Evolutionary conservation across 2,888 invertebrate genomes (phyloP), one percentile per base, ranked within the genome.

Genomic region (Nemotelus nigrinus): DNA sequence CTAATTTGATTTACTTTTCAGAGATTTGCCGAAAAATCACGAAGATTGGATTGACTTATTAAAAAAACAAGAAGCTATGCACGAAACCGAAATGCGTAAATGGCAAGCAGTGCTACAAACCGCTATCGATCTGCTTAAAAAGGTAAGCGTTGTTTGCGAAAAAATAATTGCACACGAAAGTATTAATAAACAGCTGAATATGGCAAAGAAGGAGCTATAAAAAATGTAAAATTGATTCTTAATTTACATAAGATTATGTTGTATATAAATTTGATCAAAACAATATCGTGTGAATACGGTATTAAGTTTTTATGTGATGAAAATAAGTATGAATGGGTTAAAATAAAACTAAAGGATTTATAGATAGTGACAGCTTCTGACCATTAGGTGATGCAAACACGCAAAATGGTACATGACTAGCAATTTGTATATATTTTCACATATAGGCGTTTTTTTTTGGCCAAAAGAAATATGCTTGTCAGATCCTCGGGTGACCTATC

Each of bases 11-110:
- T 55, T 75, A 25, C 44, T n/a, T 39, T 65, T 47, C 82, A 93
- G 93, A 83, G 89, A 91, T 84, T 90, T 92, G 78, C 94, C 94
- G 47, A 91, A 91, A 83, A 90, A 92, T 82, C 92, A 93, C 85
- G 93, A 95, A 83, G 94, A 95, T 85, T 96, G 96, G 96, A 89
- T 94, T 78, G 89, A 91, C 81, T 87, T 95, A 80, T 87, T 96
- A 82, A 93, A 93, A 84, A 92, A 93, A 81, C 96, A 96, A 88
- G 92, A 95, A 86, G 89, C 90, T 77, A 89, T 95, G 65, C 96
- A 96, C 87, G 91, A 93, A 79, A 90, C 92, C 48, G 95, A 96
- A 89, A 90, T 96, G 86, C 91, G 91, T 80, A 93, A 93, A 83
- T 97, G 96, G 96, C 91, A 94, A 82, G 89, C 89, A 83, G 92